phyloP scores from a whole-genome alignment of 2,888 invertebrate species.

The Dryocosmus kuriphilus region DNA sequence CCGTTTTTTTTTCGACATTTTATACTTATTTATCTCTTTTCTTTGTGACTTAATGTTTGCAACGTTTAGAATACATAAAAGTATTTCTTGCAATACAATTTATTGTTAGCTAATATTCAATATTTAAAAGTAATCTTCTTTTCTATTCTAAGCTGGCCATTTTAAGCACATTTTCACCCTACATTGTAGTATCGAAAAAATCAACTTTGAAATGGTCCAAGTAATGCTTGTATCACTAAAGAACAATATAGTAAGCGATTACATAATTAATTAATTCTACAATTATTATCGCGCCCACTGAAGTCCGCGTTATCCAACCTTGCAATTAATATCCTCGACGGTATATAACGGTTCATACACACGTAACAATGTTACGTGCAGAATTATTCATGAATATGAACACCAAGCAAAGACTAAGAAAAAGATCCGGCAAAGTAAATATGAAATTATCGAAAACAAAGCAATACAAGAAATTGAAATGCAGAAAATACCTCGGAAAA shows the following conservation, averaged over 20 bases:
- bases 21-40: too few relatives aligned
- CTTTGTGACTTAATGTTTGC: too few relatives aligned
- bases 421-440: conserved; percentile 11
- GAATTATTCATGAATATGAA: conserved; percentile 24
- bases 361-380: conserved; percentile 50
- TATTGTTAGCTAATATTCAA: too few relatives aligned
- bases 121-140: too few relatives aligned
- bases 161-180: too few relatives aligned
- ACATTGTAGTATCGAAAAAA: not conserved
- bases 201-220: not conserved
- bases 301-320: conserved; percentile 56
- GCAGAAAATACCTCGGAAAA: not conserved
- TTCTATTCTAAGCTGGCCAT: too few relatives aligned
- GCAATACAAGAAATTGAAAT: not conserved
- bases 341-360: conserved; percentile 31
- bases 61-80: too few relatives aligned
- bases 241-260: not conserved
- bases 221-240: not conserved
- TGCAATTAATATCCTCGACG: conserved; percentile 57
- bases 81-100: too few relatives aligned
- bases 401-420: not conserved
- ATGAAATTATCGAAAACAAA: not conserved
- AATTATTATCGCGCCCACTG: conserved; percentile 56
- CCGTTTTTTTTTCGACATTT: too few relatives aligned
- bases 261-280: conserved; percentile 54